A percentile compares a stretch with the other conserved stretches of the same genome.
Evolutionary conservation across 2,113 vertebrate genomes (phyloP).

Genomic region (Piprites chloris): DNA sequence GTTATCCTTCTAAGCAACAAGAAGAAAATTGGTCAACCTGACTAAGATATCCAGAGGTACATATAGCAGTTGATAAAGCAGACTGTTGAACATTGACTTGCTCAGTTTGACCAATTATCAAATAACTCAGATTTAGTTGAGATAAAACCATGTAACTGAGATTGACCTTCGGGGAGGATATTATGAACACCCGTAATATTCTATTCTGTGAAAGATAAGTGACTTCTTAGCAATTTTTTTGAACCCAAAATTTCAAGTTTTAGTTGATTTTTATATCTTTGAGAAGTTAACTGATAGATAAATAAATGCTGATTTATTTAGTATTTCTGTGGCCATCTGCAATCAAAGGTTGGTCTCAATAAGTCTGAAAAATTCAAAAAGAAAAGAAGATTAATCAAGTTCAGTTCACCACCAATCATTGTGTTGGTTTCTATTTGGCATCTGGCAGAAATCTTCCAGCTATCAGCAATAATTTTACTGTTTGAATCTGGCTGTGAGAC

Average conservation of each 20-base stretch:
- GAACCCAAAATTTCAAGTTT: neutral
- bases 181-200: neutral
- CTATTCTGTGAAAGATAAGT: neutral
- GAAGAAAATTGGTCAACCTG: neutral
- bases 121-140: neutral
- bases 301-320: neutral
- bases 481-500: neutral
- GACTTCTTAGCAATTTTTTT: neutral
- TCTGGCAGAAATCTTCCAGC: neutral
- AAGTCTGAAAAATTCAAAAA: constrained; percentile 8
- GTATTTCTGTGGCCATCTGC: neutral
- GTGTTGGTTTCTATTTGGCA: neutral
- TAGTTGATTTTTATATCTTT: neutral
- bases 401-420: neutral
- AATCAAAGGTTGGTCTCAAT: neutral
- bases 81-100: neutral
- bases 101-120: neutral
- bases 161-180: neutral
- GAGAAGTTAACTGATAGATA: neutral
- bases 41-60: neutral
- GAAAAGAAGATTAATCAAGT: neutral
- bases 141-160: neutral
- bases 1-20: neutral
- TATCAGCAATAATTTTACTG: neutral
- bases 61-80: neutral